Percentiles rank a stretch among this genome's conserved stretches.
Evolutionary conservation across 1,140 invertebrate species (phyloP).

Genomic region (Apocrypta bakeri): DNA sequence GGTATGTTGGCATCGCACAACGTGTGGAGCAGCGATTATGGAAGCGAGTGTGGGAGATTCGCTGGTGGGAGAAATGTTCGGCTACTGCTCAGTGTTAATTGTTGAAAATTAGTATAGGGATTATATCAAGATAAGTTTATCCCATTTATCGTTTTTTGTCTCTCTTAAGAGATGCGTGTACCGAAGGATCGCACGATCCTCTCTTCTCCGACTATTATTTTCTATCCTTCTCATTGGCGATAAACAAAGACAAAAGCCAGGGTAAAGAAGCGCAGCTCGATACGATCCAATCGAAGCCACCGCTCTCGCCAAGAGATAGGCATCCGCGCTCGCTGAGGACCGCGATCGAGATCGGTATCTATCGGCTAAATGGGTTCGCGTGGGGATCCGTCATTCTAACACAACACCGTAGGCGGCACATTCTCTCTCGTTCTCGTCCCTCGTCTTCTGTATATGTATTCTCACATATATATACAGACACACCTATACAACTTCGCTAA

Average conservation of each 20-base stretch:
- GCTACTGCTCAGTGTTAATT: constrained; percentile 43
- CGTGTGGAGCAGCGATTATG: constrained; percentile 1
- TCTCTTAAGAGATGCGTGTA: too few relatives aligned
- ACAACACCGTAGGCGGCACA: constrained; percentile 56
- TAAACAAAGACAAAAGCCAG: constrained; percentile 28
- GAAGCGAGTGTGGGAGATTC: neutral
- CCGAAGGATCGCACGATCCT: too few relatives aligned
- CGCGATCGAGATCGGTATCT: constrained; percentile 70
- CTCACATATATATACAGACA: constrained; percentile 28
- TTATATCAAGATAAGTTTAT: constrained; percentile 7
- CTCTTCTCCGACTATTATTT: neutral
- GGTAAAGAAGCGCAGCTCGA: constrained; percentile 11
- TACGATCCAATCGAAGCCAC: constrained; percentile 40
- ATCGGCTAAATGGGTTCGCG: constrained; percentile 65
- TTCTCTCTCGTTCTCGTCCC: constrained; percentile 14
- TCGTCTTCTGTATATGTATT: neutral
- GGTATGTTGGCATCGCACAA: neutral
- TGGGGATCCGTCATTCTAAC: constrained; percentile 71
- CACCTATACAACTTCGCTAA: constrained; percentile 6
- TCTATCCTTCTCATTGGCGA: neutral
- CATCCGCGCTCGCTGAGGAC: constrained; percentile 54
- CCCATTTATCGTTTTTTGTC: too few relatives aligned
- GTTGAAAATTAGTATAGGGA: constrained; percentile 44
- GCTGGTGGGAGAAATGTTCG: neutral
- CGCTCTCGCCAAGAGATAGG: constrained; percentile 53